Evolutionary conservation across 2,113 vertebrate genomes (phyloP), one percentile per base, ranked within the genome.

Genomic region (Centropus unirufus): DNA sequence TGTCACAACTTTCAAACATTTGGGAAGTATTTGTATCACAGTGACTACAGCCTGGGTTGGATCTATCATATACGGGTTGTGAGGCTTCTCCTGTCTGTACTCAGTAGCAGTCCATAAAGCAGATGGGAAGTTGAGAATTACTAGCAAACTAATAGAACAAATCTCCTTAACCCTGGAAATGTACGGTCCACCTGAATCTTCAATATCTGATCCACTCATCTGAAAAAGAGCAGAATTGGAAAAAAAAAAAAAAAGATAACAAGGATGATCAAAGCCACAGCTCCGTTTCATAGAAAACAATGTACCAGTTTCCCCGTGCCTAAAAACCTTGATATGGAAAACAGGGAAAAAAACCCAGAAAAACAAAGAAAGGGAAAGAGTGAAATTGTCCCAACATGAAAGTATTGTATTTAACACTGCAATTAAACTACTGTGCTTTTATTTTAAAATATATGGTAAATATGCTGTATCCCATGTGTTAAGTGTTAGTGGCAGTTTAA

Each of bases 401-500:
- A 87, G 23, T 22, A 64, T 9, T 73, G n/a, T 42, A 61, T 61
- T 81, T 79, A 72, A 73, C 39, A 51, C 9, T 67, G 55, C 29
- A 74, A 44, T 61, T 88, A 62, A 88, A 57, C 44, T 18, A 34
- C 13, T 49, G 26, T 68, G 21, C 32, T 90, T 93, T 86, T 59
- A 55, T 69, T 93, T 77, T 92, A 4, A 92, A 79, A 74, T 62
- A 42, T 6, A 34, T 29, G 36, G 19, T 29, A 4, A 70, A 40
- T 20, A 27, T 52, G 66, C 24, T 77, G 40, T 49, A 66, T 36
- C 77, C 85, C 54, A 11, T 27, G 23, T 14, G 20, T 40, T 24
- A 32, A 93, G 36, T 47, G 10, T 66, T 36, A 68, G 34, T 58
- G 13, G 64, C 66, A 80, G 34, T 85, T 94, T 90, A 89, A 82